Percentiles rank a stretch among this genome's conserved stretches.
Evolutionary conservation across 2,797 vertebrate genomes (phyloP).

Genomic region (Acrossocheilus fasciatus): DNA sequence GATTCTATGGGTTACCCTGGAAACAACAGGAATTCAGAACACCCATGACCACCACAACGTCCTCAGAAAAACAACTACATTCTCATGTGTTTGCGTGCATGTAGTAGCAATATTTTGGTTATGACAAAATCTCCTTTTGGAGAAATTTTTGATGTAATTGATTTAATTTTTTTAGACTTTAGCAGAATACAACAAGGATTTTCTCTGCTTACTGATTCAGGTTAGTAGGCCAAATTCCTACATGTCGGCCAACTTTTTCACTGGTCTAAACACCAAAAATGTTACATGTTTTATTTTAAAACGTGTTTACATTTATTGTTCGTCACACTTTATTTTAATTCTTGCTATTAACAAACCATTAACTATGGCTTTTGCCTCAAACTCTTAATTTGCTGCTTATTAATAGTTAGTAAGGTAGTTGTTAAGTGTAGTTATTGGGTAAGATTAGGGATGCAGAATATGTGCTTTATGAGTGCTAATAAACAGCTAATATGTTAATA

Average conservation of each 20-base stretch:
- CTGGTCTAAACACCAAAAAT: background rate
- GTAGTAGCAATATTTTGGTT: background rate
- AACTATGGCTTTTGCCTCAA: background rate
- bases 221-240: background rate
- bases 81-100: background rate
- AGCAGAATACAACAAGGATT: background rate
- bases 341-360: background rate
- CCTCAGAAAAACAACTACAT: conserved; percentile 12
- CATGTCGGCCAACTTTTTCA: background rate
- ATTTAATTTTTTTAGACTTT: background rate
- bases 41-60: conserved; percentile 44
- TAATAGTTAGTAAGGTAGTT: background rate
- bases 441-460: too few species aligned
- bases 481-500: too few species aligned
- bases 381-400: background rate
- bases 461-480: too few species aligned
- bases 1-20: conserved; percentile 73
- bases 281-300: background rate
- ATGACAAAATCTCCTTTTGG: background rate
- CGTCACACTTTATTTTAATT: background rate
- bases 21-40: conserved; percentile 68
- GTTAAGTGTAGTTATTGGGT: too few species aligned
- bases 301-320: background rate
- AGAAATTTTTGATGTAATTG: background rate
- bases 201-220: background rate